These are phyloP conservation scores for Merodon equestris DNA, from an alignment of 2,888 invertebrate species.

Conservation along the genomic window DNA sequence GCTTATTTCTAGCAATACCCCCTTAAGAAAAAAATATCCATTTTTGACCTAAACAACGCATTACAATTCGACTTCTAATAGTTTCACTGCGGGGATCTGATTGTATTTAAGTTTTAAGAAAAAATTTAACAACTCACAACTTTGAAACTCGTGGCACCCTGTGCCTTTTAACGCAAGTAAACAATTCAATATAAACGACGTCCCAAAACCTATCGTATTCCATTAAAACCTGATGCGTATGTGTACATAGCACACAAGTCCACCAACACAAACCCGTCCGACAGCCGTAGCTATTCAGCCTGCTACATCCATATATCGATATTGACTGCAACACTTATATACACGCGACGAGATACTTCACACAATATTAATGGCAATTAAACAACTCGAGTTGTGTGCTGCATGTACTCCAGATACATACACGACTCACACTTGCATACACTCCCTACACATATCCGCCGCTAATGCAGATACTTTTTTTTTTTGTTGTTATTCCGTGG, in stretches of 20 bases:
- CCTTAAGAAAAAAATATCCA: too few relatives aligned
- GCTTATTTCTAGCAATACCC: too few relatives aligned
- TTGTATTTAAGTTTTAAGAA: too few relatives aligned
- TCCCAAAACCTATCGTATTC: conserved; percentile 26
- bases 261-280: conserved; percentile 19
- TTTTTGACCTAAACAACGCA: too few relatives aligned
- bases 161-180: conserved; percentile 32
- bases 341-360: background rate
- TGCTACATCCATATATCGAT: too few relatives aligned
- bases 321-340: too few relatives aligned
- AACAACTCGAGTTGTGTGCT: conserved; percentile 14
- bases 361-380: conserved; percentile 44
- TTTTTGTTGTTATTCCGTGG: background rate
- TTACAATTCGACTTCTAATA: too few relatives aligned
- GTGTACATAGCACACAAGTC: conserved; percentile 1
- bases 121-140: too few relatives aligned
- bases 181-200: conserved; percentile 30
- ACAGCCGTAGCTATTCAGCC: too few relatives aligned
- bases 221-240: conserved; percentile 32
- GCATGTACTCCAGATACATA: background rate
- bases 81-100: too few relatives aligned
- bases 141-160: conserved; percentile 47
- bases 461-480: background rate
- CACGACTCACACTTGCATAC: background rate
- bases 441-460: background rate